These are phyloP conservation scores for Drosophila bocki DNA, from an alignment of 1,140 invertebrate species.

Conservation along the genomic window DNA sequence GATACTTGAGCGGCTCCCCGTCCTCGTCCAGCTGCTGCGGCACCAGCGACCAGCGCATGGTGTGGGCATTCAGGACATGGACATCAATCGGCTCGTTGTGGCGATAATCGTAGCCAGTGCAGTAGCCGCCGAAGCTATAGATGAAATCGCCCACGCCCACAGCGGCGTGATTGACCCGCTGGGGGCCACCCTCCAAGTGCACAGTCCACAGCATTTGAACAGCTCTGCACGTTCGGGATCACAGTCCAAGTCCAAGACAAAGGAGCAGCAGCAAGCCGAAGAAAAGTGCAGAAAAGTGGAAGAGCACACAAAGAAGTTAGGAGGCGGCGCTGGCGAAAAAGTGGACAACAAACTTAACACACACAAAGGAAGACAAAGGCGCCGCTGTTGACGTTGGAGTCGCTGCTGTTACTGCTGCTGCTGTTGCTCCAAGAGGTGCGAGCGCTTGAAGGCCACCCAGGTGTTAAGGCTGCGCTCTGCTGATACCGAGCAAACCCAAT, in stretches of 20 bases:
- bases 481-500: constrained; percentile 11
- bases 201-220: constrained; percentile 91
- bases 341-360: not conserved
- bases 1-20: constrained; percentile 82
- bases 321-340: constrained; percentile 2
- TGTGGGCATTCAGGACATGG: constrained; percentile 93
- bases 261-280: not conserved
- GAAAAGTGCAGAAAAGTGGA: not conserved
- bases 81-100: constrained; percentile 92
- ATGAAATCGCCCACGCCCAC: constrained; percentile 92
- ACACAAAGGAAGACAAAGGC: constrained; percentile 33
- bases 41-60: constrained; percentile 86
- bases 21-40: constrained; percentile 68
- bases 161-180: constrained; percentile 94
- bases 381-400: constrained; percentile 6
- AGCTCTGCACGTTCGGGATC: constrained; percentile 12
- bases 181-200: constrained; percentile 91
- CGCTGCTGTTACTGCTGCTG: not conserved
- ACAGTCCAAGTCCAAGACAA: not conserved
- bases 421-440: constrained; percentile 23
- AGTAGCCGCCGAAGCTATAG: constrained; percentile 96
- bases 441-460: constrained; percentile 43
- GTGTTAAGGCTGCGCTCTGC: constrained; percentile 30
- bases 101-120: constrained; percentile 91
- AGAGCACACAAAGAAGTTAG: constrained; percentile 22